A percentile compares a stretch with the other conserved stretches of the same genome.
Evolutionary conservation across 2,888 invertebrate genomes (phyloP).

Genomic region (Orchestes rusci): DNA sequence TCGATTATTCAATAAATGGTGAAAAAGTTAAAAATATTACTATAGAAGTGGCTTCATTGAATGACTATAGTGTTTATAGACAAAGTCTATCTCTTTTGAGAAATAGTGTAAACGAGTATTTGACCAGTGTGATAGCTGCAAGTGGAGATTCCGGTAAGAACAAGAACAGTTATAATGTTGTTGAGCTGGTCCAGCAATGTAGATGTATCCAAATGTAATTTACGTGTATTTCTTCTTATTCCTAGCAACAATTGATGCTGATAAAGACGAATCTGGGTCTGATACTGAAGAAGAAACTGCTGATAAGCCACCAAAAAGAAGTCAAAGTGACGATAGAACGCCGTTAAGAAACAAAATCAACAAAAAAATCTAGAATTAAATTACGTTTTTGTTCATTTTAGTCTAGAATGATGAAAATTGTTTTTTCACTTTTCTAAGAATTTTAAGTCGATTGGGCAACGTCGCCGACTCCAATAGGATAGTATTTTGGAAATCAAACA

Average conservation of each 20-base stretch:
- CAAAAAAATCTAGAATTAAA: not conserved
- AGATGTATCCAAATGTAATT: no score
- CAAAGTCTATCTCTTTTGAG: slow-evolving; percentile 25
- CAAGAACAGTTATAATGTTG: no score
- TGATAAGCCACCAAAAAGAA: slow-evolving; percentile 20
- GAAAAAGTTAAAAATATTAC: slow-evolving; percentile 19
- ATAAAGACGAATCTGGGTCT: slow-evolving; percentile 15
- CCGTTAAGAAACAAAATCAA: slow-evolving; percentile 1
- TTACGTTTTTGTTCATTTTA: slow-evolving; percentile 8
- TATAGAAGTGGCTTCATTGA: slow-evolving; percentile 14
- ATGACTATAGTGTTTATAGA: slow-evolving; percentile 25
- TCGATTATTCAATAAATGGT: no score
- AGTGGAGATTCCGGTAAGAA: slow-evolving; percentile 20
- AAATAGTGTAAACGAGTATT: slow-evolving; percentile 27
- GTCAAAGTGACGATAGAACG: slow-evolving; percentile 8
- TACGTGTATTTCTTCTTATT: no score
- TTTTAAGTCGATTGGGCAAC: slow-evolving; percentile 25
- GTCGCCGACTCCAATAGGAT: slow-evolving; percentile 8
- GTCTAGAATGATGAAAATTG: slow-evolving; percentile 11
- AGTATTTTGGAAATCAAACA: slow-evolving; percentile 1
- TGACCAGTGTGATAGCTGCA: slow-evolving; percentile 27
- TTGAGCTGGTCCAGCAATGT: no score
- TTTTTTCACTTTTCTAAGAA: no score
- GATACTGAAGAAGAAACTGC: slow-evolving; percentile 19
- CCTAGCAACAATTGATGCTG: no score